Base-by-base conservation (phyloP, 1,140 invertebrate species). In the Antheraea mylitta region DNA sequence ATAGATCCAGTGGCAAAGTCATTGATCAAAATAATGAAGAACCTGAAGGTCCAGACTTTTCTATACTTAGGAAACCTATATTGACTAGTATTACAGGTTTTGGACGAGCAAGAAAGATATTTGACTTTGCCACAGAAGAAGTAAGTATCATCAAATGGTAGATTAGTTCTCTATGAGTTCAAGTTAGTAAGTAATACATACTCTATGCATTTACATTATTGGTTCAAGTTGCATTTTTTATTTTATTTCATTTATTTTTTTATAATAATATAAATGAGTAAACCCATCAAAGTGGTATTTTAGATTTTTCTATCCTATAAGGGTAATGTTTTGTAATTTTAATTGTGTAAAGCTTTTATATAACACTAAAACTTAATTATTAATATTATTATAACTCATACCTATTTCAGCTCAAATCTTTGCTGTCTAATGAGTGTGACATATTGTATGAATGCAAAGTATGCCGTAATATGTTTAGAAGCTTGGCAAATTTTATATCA, bases 381-480 rank as follows among this genome's bases (percentile, higher is more conserved):
- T 53, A 53, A 53, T 53, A 53, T 53, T 13, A 13, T 53, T 53
- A n/a, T 53, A 16, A 53, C 16, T 36, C 10, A 8, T 58, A 53
- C 18, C 4, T 5, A 8, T 92, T 93, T 67, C 92, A 97, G 95
- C 93, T 97, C 18, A 94, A 95, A 74, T 90, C 94, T 61, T 85
- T 97, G 53, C 89, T 98, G 8, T 89, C 94, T 16, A 94, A 96
- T 81, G 96, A 98, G 93, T 97, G 96, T 93, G 96, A 97, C 83
- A 85, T 97, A 59, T 94, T 98, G 75, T 96, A 96, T 82, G 97
- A 98, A 87, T 98, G 97, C 86, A 95, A 95, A 86, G 94, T 96
- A 36, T 98, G 97, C 85, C 92, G 94, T n/a, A 97, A 95, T 83
- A 93, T 98, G 77, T 98, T 97, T 87, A 93, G 97, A 78, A 96